A percentile compares a stretch with the other conserved stretches of the same genome.
Evolutionary conservation across 2,113 vertebrate genomes (phyloP).

Genomic region (Morone saxatilis): DNA sequence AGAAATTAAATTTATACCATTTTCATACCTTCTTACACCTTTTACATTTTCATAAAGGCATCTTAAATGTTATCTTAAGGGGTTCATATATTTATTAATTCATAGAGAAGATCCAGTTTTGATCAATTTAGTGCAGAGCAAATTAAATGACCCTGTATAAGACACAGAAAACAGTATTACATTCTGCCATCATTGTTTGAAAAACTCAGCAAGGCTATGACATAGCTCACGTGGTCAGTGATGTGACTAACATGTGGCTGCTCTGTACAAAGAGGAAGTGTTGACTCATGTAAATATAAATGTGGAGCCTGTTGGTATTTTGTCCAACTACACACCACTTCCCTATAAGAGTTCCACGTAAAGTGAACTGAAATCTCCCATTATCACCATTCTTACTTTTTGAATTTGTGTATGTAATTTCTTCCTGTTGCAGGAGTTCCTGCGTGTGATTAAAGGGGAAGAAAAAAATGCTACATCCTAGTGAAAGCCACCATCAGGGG

Average conservation of each 20-base stretch:
- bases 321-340: slow-evolving; percentile 18
- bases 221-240: not conserved
- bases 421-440: not conserved
- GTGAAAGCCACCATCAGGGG: not conserved
- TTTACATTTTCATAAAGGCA: not conserved
- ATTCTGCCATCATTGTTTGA: not conserved
- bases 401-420: not conserved
- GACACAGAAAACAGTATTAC: not conserved
- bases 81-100: not conserved
- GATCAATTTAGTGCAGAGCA: not conserved
- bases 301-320: not conserved
- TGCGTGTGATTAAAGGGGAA: slow-evolving; percentile 6
- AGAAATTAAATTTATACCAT: not conserved
- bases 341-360: not conserved
- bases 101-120: not conserved
- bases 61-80: not conserved
- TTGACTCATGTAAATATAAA: not conserved
- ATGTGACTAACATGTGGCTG: not conserved
- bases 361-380: not conserved
- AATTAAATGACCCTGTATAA: not conserved
- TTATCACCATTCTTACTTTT: not conserved
- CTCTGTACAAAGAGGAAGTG: slow-evolving; percentile 17
- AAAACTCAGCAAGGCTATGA: not conserved
- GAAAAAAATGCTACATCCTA: not conserved
- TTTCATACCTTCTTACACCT: not conserved